Evolutionary conservation across 1,140 invertebrate genomes (phyloP).

Genomic region (Sycophaga agraensis): DNA sequence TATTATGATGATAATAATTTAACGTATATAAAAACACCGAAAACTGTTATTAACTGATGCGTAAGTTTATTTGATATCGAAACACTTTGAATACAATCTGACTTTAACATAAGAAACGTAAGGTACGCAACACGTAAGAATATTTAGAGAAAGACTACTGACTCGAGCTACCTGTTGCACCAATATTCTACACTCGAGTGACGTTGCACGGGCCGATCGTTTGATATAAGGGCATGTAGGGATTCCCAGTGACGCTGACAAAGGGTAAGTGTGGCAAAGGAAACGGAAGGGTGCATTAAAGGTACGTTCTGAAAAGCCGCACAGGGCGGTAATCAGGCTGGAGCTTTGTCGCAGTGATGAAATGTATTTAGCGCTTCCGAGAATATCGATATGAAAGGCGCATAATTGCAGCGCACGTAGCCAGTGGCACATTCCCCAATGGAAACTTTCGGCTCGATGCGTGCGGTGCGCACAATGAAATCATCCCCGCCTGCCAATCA

Average conservation of each 20-base stretch:
- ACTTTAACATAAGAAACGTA: too few relatives aligned
- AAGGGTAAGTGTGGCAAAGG: neutral
- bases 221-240: neutral
- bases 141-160: neutral
- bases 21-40: too few relatives aligned
- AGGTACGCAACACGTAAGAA: too few relatives aligned
- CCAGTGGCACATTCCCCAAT: too few relatives aligned
- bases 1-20: too few relatives aligned
- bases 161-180: neutral
- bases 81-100: too few relatives aligned
- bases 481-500: too few relatives aligned
- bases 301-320: constrained; percentile 1
- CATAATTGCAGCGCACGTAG: too few relatives aligned
- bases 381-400: neutral
- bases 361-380: neutral
- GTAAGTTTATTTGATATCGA: too few relatives aligned
- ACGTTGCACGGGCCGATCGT: neutral
- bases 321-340: neutral
- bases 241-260: neutral
- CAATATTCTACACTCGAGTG: neutral
- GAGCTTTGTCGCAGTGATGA: neutral
- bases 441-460: too few relatives aligned
- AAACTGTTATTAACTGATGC: too few relatives aligned
- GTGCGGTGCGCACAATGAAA: too few relatives aligned
- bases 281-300: neutral